These are phyloP conservation scores for Yponomeuta sedellus DNA, from an alignment of 2,888 invertebrate species.

Conservation along the genomic window DNA sequence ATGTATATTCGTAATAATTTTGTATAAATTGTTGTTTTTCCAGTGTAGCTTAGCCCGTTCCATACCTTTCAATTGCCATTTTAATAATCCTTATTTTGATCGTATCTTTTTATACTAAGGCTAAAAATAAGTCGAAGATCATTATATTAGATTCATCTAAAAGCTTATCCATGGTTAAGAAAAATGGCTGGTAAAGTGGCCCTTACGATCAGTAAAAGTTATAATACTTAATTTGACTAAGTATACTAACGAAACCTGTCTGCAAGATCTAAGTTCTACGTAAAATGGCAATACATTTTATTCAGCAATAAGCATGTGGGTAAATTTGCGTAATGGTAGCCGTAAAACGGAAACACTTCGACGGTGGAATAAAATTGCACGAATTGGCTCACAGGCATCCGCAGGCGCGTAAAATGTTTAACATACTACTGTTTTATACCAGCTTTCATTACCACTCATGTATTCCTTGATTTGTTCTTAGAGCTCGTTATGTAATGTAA, in stretches of 20 bases:
- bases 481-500: not conserved
- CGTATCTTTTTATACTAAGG: too few species aligned
- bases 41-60: too few species aligned
- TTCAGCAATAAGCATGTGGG: slow-evolving; percentile 73
- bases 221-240: not conserved
- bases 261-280: not conserved
- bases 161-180: too few species aligned
- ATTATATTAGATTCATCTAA: too few species aligned
- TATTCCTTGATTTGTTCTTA: slow-evolving; percentile 1
- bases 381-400: slow-evolving; percentile 23
- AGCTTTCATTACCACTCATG: slow-evolving; percentile 14
- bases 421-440: slow-evolving; percentile 27
- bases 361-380: slow-evolving; percentile 32
- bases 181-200: too few species aligned
- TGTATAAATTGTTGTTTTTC: too few species aligned
- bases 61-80: too few species aligned
- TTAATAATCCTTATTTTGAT: too few species aligned
- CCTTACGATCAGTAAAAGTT: not conserved
- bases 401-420: slow-evolving; percentile 39
- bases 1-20: too few species aligned
- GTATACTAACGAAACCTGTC: not conserved
- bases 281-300: slow-evolving; percentile 39
- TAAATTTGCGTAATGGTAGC: slow-evolving; percentile 70
- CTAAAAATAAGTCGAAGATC: too few species aligned
- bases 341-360: slow-evolving; percentile 51